Evolutionary conservation across 1,140 invertebrate genomes (phyloP).

Genomic region (Drosophila saltans): DNA sequence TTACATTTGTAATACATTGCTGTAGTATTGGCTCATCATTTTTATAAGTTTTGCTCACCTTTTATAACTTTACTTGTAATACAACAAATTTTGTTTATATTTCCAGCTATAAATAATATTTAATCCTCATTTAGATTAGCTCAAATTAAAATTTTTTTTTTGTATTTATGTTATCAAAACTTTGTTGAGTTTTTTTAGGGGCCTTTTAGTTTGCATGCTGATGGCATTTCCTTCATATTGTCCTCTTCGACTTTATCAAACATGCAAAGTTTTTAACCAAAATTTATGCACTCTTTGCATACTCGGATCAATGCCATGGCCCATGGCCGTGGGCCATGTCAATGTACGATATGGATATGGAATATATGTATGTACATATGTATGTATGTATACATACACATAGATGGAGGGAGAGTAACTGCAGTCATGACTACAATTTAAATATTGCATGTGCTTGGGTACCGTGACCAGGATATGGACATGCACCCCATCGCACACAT

Average conservation of each 20-base stretch:
- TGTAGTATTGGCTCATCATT: too few relatives aligned
- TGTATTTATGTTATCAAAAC: not conserved
- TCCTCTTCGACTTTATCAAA: conserved; percentile 39
- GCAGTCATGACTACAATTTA: conserved; percentile 62
- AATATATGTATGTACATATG: conserved; percentile 6
- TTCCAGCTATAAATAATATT: not conserved
- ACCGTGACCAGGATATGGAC: conserved; percentile 42
- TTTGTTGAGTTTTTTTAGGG: not conserved
- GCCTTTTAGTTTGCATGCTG: conserved; percentile 41
- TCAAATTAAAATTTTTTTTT: not conserved
- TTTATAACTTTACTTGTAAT: too few relatives aligned
- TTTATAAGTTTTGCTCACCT: too few relatives aligned
- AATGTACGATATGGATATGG: conserved; percentile 53
- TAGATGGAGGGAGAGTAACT: conserved; percentile 31
- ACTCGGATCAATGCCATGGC: conserved; percentile 70
- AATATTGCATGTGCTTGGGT: conserved; percentile 69
- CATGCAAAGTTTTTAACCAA: conserved; percentile 30
- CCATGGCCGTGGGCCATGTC: conserved; percentile 72
- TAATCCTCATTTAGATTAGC: not conserved
- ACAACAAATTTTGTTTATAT: too few relatives aligned
- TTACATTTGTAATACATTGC: too few relatives aligned
- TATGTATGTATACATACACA: not conserved
- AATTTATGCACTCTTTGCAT: conserved; percentile 58
- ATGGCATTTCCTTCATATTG: conserved; percentile 41
- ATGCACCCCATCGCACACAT: conserved; percentile 5